Evolutionary conservation across 1,140 invertebrate species (phyloP).

Genomic region (Acromyrmex charruanus): DNA sequence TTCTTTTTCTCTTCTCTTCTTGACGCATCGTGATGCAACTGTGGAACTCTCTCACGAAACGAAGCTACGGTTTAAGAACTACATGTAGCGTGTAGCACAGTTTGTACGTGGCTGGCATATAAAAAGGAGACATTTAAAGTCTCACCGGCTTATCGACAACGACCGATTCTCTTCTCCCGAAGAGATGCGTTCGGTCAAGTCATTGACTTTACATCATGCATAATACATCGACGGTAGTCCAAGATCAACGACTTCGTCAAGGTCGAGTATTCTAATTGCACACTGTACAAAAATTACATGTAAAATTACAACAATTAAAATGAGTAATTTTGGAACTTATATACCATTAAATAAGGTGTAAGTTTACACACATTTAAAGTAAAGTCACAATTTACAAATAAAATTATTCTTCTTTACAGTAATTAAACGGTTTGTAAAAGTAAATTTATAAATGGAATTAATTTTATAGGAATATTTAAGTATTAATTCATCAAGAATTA

Average conservation of each 20-base stretch:
- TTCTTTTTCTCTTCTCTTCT: background rate
- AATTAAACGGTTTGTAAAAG: too few relatives aligned
- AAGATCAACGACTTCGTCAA: slow-evolving; percentile 44
- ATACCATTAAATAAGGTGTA: too few relatives aligned
- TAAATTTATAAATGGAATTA: too few relatives aligned
- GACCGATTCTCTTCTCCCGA: background rate
- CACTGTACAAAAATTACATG: too few relatives aligned
- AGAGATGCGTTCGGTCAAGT: slow-evolving; percentile 34
- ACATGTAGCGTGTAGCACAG: background rate
- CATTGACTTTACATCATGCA: slow-evolving; percentile 42
- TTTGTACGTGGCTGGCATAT: slow-evolving; percentile 8
- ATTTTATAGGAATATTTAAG: too few relatives aligned
- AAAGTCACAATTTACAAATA: too few relatives aligned
- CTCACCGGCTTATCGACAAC: slow-evolving; percentile 12
- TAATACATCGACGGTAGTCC: slow-evolving; percentile 29
- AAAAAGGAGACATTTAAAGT: slow-evolving; percentile 34
- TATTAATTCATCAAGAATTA: too few relatives aligned
- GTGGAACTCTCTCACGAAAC: background rate
- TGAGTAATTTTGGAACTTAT: too few relatives aligned
- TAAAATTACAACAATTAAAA: too few relatives aligned
- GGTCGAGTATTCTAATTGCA: slow-evolving; percentile 19
- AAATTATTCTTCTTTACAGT: too few relatives aligned
- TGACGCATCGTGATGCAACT: background rate
- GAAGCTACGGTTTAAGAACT: background rate
- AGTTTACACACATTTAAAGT: too few relatives aligned